phyloP scores from a whole-genome alignment of 2,797 vertebrate genomes.

The Chaetodon trifasciatus region DNA sequence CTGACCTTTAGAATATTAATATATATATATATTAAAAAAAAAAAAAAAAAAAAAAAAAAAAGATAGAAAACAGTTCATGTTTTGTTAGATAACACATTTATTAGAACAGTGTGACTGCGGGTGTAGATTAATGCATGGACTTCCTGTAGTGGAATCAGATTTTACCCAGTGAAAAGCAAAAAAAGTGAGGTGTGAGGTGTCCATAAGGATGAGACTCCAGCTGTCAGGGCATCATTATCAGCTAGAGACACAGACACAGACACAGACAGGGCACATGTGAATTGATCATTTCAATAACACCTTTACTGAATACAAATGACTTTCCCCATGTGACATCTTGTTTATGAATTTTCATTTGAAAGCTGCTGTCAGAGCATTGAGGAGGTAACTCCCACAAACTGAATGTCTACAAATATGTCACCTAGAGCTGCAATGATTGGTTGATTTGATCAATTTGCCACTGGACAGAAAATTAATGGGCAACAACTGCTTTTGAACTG shows the following conservation, averaged over 20 bases:
- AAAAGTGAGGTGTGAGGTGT: constrained; percentile 20
- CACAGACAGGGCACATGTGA: not conserved
- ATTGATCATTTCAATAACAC: not conserved
- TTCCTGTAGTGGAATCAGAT: constrained; percentile 7
- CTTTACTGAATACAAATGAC: not conserved
- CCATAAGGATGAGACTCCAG: not conserved
- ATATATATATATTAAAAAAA: too few species aligned
- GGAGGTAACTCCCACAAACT: not conserved
- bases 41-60: too few species aligned
- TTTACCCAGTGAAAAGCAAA: not conserved
- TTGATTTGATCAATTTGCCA: not conserved
- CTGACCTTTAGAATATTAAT: not conserved
- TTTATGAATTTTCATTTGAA: not conserved
- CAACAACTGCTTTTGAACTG: not conserved
- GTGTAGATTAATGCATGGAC: not conserved
- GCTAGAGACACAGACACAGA: not conserved
- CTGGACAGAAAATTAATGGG: not conserved
- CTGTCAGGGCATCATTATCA: not conserved
- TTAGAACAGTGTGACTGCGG: not conserved
- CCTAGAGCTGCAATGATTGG: not conserved
- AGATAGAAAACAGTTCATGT: not conserved
- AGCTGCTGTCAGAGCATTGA: not conserved
- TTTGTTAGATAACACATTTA: not conserved
- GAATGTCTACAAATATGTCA: not conserved
- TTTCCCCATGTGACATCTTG: not conserved